These are phyloP conservation scores for Heterocephalus glaber DNA, from an alignment of 2,113 vertebrate genomes.

Conservation along the genomic window DNA sequence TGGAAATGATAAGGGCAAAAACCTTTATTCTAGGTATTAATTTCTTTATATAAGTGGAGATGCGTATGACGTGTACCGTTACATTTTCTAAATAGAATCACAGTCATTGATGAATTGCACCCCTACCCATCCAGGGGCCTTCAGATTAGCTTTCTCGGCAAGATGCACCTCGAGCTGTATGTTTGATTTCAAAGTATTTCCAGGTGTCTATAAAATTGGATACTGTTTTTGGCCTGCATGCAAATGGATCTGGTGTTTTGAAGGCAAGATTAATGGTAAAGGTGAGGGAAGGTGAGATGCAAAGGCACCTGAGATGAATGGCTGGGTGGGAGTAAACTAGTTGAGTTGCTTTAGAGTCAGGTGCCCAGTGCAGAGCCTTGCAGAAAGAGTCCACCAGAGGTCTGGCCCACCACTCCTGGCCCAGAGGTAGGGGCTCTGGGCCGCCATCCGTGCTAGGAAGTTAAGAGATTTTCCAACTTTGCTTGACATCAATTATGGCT, in stretches of 20 bases:
- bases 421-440: too few relatives aligned
- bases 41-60: neutral
- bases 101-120: neutral
- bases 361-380: neutral
- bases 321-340: too few relatives aligned
- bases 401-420: too few relatives aligned
- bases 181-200: constrained; percentile 26
- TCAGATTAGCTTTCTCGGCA: constrained; percentile 29
- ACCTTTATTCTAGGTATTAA: neutral
- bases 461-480: neutral
- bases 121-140: neutral
- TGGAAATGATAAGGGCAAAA: neutral
- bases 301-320: neutral
- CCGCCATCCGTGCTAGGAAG: neutral
- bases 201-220: constrained; percentile 26
- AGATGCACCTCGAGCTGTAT: neutral
- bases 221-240: neutral
- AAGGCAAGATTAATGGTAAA: neutral
- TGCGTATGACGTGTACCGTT: neutral
- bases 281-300: neutral
- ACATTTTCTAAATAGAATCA: neutral
- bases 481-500: neutral
- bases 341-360: neutral
- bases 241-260: neutral
- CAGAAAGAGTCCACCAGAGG: neutral